Base-by-base conservation (phyloP, 2,888 invertebrate species). In the Cephus spinipes region DNA sequence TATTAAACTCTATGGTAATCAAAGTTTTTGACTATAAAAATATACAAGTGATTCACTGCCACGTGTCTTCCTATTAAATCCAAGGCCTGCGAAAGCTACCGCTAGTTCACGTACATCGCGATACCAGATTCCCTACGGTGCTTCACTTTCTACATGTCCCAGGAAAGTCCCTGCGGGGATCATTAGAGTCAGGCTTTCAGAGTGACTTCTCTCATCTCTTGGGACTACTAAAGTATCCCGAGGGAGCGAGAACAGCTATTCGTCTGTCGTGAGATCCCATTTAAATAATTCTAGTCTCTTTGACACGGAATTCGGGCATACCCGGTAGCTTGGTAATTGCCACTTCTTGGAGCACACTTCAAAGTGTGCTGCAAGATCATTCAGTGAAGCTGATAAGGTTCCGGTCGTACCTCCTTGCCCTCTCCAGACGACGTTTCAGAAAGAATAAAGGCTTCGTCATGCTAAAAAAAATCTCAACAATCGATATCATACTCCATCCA, bases 41-140 rank as follows among this genome's bases (percentile, higher is more conserved):
- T 71, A 71, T n/a, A 71, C 71, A 33, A 71, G 2, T 71, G 71
- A 71, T 31, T 71, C 71, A 71, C 31, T 32, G 12, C n/a, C 71
- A 71, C 71, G 71, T 71, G 71, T 33, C 71, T 31, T n/a, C 69
- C 31, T 23, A 12, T 33, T 31, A 33, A 31, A 32, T 71, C 71
- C 71, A 71, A 71, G 32, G 71, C 9, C 71, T 12, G 33, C 71
- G 32, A 71, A 71, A 71, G 71, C 31, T 71, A 1, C 15, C 32
- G 71, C 31, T 32, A 9, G 55, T 55, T 23, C 55, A 55, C 55
- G 55, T 9, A 55, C 55, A 55, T 55, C 55, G 55, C 9, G 9
- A 23, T 23, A 55, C 55, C 23, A 23, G 55, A 55, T 55, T 55
- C 55, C 55, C 23, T 55, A 9, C 1, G 55, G 55, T 23, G 23